A percentile compares a stretch with the other conserved stretches of the same genome.
phyloP scores from a whole-genome alignment of 2,888 invertebrate genomes.

The Hirtodrosophila confusa region DNA sequence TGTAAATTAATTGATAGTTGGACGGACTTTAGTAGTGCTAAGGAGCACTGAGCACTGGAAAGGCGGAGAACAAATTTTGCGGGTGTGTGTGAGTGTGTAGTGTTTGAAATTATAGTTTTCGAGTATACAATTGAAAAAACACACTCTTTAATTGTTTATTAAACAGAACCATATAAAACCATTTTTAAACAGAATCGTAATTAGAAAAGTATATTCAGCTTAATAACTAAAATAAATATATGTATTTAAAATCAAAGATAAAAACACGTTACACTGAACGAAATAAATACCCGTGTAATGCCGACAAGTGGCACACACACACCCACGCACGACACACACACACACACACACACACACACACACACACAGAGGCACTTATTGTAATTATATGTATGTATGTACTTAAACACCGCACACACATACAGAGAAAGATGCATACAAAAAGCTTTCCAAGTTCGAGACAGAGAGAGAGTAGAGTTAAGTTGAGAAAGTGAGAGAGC shows the following conservation, averaged over 20 bases:
- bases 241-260: not conserved
- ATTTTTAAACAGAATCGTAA: constrained; percentile 5
- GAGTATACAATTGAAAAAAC: constrained; percentile 5
- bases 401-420: constrained; percentile 17
- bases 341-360: too few species aligned
- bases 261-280: not conserved
- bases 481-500: constrained; percentile 20
- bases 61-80: not conserved
- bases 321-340: too few species aligned
- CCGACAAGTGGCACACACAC: too few species aligned
- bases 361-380: not conserved
- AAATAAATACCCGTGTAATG: too few species aligned
- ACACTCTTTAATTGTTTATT: constrained; percentile 36
- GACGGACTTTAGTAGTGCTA: not conserved
- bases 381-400: not conserved
- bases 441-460: constrained; percentile 17
- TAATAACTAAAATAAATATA: constrained; percentile 25
- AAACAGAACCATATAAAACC: constrained; percentile 17
- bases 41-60: not conserved
- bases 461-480: constrained; percentile 1
- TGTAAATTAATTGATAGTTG: not conserved
- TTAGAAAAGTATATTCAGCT: constrained; percentile 2
- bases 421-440: constrained; percentile 7
- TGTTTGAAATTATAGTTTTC: too few species aligned
- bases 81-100: constrained; percentile 3